Evolutionary conservation across 92 coral and sea anemone genomes (phyloP).

Genomic region (Epizoanthus rinbou): DNA sequence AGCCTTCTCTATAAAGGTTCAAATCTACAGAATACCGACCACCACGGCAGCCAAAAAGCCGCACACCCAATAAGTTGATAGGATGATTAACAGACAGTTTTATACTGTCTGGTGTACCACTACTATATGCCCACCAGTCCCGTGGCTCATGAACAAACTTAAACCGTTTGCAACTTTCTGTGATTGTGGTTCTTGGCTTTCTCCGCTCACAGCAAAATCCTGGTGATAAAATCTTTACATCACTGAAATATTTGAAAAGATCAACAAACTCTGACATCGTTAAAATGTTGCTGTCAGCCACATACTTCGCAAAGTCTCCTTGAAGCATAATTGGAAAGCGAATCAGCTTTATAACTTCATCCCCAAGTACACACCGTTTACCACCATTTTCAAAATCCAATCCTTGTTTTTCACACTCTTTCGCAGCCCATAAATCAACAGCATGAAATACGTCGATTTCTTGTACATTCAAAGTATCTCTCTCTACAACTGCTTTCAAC

Average conservation of each 20-base stretch:
- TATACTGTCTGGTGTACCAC: slow-evolving; percentile 21
- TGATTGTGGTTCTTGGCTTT: neutral
- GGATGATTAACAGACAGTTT: slow-evolving; percentile 36
- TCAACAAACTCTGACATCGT: slow-evolving; percentile 29
- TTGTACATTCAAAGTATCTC: slow-evolving; percentile 16
- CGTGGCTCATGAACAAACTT: slow-evolving; percentile 2
- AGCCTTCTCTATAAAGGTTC: slow-evolving; percentile 29
- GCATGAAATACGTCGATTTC: slow-evolving; percentile 43
- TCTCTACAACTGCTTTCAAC: slow-evolving; percentile 20
- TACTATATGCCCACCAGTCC: slow-evolving; percentile 8
- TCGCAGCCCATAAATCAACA: slow-evolving; percentile 40
- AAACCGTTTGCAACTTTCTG: slow-evolving; percentile 8
- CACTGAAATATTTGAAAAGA: slow-evolving; percentile 19
- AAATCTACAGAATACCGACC: slow-evolving; percentile 40
- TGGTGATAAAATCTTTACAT: neutral
- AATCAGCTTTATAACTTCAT: slow-evolving; percentile 47
- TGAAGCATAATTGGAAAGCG: slow-evolving; percentile 53
- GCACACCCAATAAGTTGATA: slow-evolving; percentile 48
- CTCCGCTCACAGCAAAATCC: slow-evolving; percentile 11
- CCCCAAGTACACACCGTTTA: slow-evolving; percentile 45
- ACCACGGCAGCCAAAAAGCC: slow-evolving; percentile 53
- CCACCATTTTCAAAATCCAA: neutral
- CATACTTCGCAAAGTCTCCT: slow-evolving; percentile 47
- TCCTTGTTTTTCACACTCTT: slow-evolving; percentile 40
- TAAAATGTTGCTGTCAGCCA: slow-evolving; percentile 28